phyloP scores from a whole-genome alignment of 2,888 invertebrate genomes.

The Nipponacmea schrenckii region DNA sequence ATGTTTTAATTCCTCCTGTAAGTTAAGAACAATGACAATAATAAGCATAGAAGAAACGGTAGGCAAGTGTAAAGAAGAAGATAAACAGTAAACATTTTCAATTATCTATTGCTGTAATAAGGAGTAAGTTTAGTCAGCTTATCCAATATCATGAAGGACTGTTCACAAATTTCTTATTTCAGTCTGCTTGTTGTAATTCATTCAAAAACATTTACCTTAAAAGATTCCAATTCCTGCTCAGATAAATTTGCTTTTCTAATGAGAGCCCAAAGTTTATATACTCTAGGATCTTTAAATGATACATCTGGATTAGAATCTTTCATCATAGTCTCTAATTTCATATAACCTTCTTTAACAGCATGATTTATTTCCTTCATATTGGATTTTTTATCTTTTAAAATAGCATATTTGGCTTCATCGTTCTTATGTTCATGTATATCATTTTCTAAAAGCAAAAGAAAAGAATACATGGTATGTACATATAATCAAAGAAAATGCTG shows the following conservation, averaged over 20 bases:
- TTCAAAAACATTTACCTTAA: constrained; percentile 74
- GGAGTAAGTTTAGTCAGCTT: not conserved
- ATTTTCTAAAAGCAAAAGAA: not conserved
- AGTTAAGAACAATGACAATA: constrained; percentile 24
- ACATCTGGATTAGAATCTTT: constrained; percentile 72
- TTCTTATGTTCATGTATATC: constrained; percentile 22
- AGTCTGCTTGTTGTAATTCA: no score
- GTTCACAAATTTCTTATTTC: not conserved
- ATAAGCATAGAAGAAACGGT: no score
- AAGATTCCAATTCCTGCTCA: constrained; percentile 82
- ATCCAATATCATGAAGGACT: not conserved
- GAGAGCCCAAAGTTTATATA: constrained; percentile 87
- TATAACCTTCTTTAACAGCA: constrained; percentile 75
- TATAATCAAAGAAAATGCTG: no score
- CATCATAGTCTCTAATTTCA: constrained; percentile 34
- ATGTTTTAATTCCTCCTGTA: constrained; percentile 82
- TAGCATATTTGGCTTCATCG: constrained; percentile 1
- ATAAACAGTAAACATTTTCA: not conserved
- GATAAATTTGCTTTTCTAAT: constrained; percentile 85
- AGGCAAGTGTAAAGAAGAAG: not conserved
- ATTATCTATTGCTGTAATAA: not conserved
- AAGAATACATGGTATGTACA: no score
- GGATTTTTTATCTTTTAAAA: constrained; percentile 35
- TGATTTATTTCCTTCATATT: constrained; percentile 70
- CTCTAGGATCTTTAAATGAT: constrained; percentile 88